Base-by-base conservation (phyloP, 2,888 invertebrate species). In the Drosophila neotestacea region DNA sequence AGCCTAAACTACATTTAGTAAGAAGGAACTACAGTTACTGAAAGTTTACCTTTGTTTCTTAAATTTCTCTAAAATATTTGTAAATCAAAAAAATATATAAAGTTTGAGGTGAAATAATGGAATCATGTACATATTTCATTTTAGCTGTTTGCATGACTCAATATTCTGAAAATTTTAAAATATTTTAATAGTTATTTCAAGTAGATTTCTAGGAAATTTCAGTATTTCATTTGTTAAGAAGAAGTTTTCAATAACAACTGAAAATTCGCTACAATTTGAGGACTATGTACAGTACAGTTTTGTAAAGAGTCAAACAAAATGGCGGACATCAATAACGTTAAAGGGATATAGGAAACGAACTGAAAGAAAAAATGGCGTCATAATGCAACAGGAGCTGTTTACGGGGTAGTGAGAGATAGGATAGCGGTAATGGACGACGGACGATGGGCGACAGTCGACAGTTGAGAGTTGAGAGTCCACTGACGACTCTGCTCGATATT, bases 401-500 rank as follows among this genome's bases (percentile, higher is more conserved):
- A 32, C n/a, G 11, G 41, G 32, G 11, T 28, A 27, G 28, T 10
- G 13, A 28, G 13, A 30, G 27, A 13, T n/a, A 36, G 55, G 32
- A 48, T 28, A 32, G 27, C 9, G 32, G 50, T 36, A 50, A 50
- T 50, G 48, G 51, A 28, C 36, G 55, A 59, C 41, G 34, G 54
- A 13, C 38, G 55, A 59, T 34, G 34, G 58, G 13, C 56, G 59
- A 44, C 48, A 71, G 46, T 13, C 42, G 51, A 55, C 28, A 50
- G 50, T 36, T 5, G 60, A 34, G 32, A 52, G 34, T 27, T 38
- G 52, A 34, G 46, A 69, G 60, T 62, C 50, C 66, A 61, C 59
- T 73, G 78, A 73, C 62, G 67, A 76, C 62, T 70, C 63, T 52
- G 77, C 68, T 81, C 81, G 86, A 85, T 88, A 84, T 85, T 88